Base-by-base conservation (phyloP, 1,140 invertebrate genomes). In the Drosophila ercepeae region DNA sequence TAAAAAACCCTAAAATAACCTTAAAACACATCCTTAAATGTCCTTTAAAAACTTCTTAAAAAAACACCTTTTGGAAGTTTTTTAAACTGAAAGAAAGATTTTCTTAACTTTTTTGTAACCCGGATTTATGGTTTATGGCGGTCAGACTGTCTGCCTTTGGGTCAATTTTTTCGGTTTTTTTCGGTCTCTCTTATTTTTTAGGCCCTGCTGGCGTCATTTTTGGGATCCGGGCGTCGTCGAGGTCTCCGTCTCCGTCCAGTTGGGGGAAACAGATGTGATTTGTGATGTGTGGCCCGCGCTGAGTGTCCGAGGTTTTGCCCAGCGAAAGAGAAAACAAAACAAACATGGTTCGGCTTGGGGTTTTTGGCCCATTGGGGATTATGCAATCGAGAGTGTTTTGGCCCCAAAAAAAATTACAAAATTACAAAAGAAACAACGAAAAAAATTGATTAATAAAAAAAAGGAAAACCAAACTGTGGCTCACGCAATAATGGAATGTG, bases 291-390 rank as follows among this genome's bases (percentile, higher is more conserved):
- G 29, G 9, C 29, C 29, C 7, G 27, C 27, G 13, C 32, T 44
- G 64, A 41, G 21, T 70, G 68, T 65, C 63, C 59, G 49, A 73
- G 69, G 69, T 73, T 73, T 63, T 21, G 69, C 69, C 69, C 69
- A 49, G 49, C 49, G 50, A 49, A 72, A 42, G 50, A 46, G 49
- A 61, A 63, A 63, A 61, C 57, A 53, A 72, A 72, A 53, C 34
- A 61, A 72, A 73, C 61, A 73, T 14, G 23, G 61, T 4, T 21
- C 21, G 36, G 27, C 9, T 23, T 23, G 3, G 44, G 44, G 44
- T 7, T 25, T 65, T 61, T 48, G 69, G 68, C 69, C 57, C 49
- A 63, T 72, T 72, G 57, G 41, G 14, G 29, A 61, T 72, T 72
- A 49, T 19, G 69, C 42, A 72, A 72, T 32, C 57, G 16, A 46